Evolutionary conservation across 1,140 invertebrate species (phyloP), one percentile per base, ranked within the genome.

Genomic region (Hormaphis cornu): DNA sequence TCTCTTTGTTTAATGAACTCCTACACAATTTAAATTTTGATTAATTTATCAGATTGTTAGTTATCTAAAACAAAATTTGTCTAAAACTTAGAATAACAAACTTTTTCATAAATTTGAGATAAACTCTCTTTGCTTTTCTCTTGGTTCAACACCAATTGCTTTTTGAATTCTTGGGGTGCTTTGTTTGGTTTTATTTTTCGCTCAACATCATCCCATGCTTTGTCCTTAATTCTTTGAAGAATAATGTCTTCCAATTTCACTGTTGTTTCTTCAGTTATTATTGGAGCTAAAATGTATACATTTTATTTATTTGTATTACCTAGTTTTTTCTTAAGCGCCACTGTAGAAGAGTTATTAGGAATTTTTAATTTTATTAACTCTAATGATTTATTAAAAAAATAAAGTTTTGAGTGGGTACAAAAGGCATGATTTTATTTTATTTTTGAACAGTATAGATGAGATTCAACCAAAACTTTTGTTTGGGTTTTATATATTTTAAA

Each of bases 91-190:
- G 7, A 28, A 35, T 28, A 18, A 40, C 5, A 44, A 48, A 80
- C 81, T 76, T 91, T 83, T 80, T 98, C 96, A 78, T 99, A 99
- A 69, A 99, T 89, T 80, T 98, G 85, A 2, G 93, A 90, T 42
- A 99, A 82, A 73, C 95, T 96, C 69, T 88, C 80, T 80, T 98
- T 97, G 73, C 93, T 96, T 76, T 99, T 98, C 75, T 96, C 91
- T 75, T 96, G 91, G 79, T 98, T 89, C 22, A 99, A 78, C 0
- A 93, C 84, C 42, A 97, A 81, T 74, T 90, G 85, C 75, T 97
- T 97, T 74, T 94, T 95, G 75, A 89, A 97, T 72, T 93, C 88
- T 52, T 88, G 80, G 20, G 90, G 86, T 54, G 91, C 87, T 70
- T 94, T 87, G 0, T 89, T 84, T 3, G 89, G 88, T 77, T 95